These are phyloP conservation scores for Synergus laeviventris DNA, from an alignment of 2,888 invertebrate genomes.

Conservation along the genomic window DNA sequence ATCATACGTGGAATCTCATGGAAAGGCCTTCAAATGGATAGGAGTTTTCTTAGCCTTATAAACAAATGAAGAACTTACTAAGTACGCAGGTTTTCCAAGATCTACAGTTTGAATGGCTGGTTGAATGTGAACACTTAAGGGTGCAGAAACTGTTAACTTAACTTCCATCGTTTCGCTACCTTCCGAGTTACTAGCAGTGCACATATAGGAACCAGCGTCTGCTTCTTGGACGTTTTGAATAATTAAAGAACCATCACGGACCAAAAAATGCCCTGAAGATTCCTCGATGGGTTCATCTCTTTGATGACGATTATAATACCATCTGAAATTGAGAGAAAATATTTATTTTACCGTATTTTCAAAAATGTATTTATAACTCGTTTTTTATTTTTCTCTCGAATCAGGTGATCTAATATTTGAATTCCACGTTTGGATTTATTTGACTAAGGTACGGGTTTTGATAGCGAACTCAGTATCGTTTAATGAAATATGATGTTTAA, in stretches of 20 bases:
- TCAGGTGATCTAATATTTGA: not conserved
- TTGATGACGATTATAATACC: slow-evolving; percentile 77
- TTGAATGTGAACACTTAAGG: slow-evolving; percentile 74
- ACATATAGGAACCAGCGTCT: slow-evolving; percentile 78
- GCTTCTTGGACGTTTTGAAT: slow-evolving; percentile 77
- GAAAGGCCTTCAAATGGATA: not conserved
- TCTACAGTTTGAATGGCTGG: slow-evolving; percentile 76
- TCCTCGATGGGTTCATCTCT: slow-evolving; percentile 77
- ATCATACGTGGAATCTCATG: not conserved
- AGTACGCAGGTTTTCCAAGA: slow-evolving; percentile 76
- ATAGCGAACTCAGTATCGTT: not conserved
- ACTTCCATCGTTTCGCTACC: slow-evolving; percentile 79
- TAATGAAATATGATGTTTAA: not conserved
- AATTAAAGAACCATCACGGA: slow-evolving; percentile 78
- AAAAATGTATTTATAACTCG: not conserved
- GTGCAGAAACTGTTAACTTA: slow-evolving; percentile 76
- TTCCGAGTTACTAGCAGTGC: slow-evolving; percentile 78
- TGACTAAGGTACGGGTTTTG: not conserved
- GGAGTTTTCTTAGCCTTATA: slow-evolving; percentile 35
- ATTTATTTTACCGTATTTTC: not conserved
- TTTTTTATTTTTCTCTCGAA: not conserved
- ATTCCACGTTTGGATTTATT: not conserved
- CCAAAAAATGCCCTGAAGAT: slow-evolving; percentile 76
- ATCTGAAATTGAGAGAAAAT: slow-evolving; percentile 67
- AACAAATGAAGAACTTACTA: slow-evolving; percentile 73